Evolutionary conservation across 2,797 vertebrate species (phyloP).

Genomic region (Coreius guichenoti): DNA sequence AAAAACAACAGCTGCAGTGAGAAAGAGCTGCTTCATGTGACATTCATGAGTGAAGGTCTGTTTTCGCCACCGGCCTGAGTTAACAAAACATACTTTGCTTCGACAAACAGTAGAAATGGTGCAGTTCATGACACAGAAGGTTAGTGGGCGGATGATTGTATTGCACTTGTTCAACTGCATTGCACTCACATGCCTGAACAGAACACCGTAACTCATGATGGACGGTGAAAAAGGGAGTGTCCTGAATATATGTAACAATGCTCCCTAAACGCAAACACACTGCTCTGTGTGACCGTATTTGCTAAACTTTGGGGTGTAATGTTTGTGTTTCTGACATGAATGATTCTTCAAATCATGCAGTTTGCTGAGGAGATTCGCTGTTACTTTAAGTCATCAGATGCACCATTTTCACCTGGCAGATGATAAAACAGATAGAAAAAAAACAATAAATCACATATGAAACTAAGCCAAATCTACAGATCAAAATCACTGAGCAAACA

Average conservation of each 20-base stretch:
- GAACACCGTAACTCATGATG: not conserved
- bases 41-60: not conserved
- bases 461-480: not conserved
- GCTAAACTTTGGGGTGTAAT: not conserved
- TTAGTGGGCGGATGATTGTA: not conserved
- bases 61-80: too few relatives aligned
- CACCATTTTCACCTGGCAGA: not conserved
- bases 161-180: slow-evolving; percentile 17
- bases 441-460: not conserved
- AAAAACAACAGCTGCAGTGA: not conserved
- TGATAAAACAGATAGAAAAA: not conserved
- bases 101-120: not conserved
- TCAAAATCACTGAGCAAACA: not conserved
- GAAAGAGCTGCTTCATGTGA: slow-evolving; percentile 14
- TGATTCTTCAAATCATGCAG: not conserved
- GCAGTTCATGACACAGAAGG: not conserved
- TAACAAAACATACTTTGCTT: not conserved
- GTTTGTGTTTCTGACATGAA: not conserved
- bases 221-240: not conserved
- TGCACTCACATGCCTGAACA: slow-evolving; percentile 12
- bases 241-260: not conserved
- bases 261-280: slow-evolving; percentile 21
- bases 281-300: not conserved
- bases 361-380: not conserved
- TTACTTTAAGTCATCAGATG: not conserved